A percentile compares a stretch with the other conserved stretches of the same genome.
Conservation (phyloP, 2,888 invertebrate species). For the Hypolimnas misippus region DNA sequence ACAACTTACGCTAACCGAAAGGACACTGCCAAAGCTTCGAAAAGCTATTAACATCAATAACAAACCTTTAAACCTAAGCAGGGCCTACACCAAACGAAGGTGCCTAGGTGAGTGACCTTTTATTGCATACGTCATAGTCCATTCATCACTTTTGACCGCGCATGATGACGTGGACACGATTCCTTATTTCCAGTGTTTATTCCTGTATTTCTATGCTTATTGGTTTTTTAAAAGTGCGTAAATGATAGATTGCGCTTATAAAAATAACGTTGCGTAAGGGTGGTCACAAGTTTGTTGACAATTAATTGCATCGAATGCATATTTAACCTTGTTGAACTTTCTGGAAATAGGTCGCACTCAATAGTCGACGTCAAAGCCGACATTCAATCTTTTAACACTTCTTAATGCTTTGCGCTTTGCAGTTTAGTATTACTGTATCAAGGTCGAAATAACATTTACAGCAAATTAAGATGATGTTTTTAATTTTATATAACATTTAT, state of each 20-base stretch:
- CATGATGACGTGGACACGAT: conserved; percentile 60
- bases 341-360: conserved; percentile 63
- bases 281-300: background rate
- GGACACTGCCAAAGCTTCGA: conserved; percentile 62
- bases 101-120: conserved; percentile 59
- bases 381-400: conserved; percentile 33
- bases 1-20: conserved; percentile 71
- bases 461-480: background rate
- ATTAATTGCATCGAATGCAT: conserved; percentile 31
- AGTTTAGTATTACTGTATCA: conserved; percentile 25
- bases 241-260: no score
- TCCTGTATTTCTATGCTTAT: conserved; percentile 26
- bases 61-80: conserved; percentile 60
- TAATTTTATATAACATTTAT: background rate
- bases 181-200: conserved; percentile 25
- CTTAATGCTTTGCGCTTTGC: conserved; percentile 17
- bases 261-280: no score
- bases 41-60: conserved; percentile 57
- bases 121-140: conserved; percentile 52
- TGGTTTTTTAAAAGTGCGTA: background rate
- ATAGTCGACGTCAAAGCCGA: conserved; percentile 29
- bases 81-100: conserved; percentile 30
- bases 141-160: conserved; percentile 49
- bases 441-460: conserved; percentile 8
- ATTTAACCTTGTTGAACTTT: conserved; percentile 49